phyloP scores from a whole-genome alignment of 1,140 invertebrate genomes.

The Drosophila cardini region DNA sequence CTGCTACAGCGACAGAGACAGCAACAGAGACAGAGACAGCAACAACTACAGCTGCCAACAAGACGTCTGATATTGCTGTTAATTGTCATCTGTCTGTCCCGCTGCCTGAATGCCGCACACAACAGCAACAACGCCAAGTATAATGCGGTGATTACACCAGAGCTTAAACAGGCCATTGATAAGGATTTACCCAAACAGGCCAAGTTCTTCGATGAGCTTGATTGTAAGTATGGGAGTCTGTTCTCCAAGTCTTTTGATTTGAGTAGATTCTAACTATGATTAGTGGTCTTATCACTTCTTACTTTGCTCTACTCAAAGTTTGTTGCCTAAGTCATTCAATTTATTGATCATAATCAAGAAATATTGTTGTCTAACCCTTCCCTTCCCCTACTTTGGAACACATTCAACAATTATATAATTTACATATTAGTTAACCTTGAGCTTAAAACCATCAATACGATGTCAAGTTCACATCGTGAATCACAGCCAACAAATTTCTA shows the following conservation, averaged over 20 bases:
- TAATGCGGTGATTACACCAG: constrained; percentile 70
- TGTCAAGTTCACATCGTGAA: constrained; percentile 71
- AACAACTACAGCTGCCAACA: constrained; percentile 21
- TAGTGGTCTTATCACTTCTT: too few relatives aligned
- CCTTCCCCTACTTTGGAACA: constrained; percentile 26
- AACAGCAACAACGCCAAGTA: constrained; percentile 77
- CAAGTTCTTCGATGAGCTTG: constrained; percentile 84
- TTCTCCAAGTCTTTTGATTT: constrained; percentile 38
- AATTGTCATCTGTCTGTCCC: constrained; percentile 17
- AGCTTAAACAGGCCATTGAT: constrained; percentile 75
- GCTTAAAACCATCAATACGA: constrained; percentile 52
- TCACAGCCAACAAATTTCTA: constrained; percentile 30
- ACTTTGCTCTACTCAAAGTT: too few relatives aligned
- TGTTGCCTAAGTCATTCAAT: constrained; percentile 60
- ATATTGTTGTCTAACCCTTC: constrained; percentile 60
- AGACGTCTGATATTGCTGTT: constrained; percentile 29
- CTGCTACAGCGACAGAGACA: constrained; percentile 11
- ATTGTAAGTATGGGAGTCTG: constrained; percentile 76
- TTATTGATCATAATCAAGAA: too few relatives aligned
- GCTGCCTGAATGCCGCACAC: constrained; percentile 38
- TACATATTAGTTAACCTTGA: constrained; percentile 76
- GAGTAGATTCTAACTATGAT: too few relatives aligned
- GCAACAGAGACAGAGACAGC: too few relatives aligned
- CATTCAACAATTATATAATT: constrained; percentile 54
- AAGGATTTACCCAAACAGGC: constrained; percentile 82